Percentiles rank a stretch among this genome's conserved stretches.
Evolutionary conservation across 2,888 invertebrate species (phyloP).

Genomic region (Cephus rjabovi): DNA sequence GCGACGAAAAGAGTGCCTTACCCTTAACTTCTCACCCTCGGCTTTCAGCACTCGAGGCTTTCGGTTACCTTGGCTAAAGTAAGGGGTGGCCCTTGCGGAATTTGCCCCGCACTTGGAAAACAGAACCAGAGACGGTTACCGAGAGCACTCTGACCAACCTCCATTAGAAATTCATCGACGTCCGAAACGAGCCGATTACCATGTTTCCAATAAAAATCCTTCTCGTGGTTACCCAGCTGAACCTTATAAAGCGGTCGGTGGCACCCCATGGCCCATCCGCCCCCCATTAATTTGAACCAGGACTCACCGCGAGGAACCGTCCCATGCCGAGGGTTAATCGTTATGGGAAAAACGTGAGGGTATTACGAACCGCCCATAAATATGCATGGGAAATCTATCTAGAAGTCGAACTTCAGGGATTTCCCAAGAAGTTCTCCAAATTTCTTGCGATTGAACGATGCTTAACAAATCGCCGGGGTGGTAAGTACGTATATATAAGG

Average conservation of each 20-base stretch:
- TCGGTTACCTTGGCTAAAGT: neutral
- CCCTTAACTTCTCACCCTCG: neutral
- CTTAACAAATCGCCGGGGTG: neutral
- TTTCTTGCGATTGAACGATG: neutral
- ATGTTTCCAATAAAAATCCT: constrained; percentile 30
- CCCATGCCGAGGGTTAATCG: constrained; percentile 38
- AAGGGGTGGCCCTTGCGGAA: neutral
- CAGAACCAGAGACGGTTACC: neutral
- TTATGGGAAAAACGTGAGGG: constrained; percentile 34
- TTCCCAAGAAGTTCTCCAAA: neutral
- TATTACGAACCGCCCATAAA: constrained; percentile 32
- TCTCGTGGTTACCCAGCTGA: neutral
- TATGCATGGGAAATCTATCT: constrained; percentile 31
- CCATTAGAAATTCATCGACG: constrained; percentile 37
- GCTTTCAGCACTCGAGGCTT: neutral
- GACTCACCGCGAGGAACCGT: neutral
- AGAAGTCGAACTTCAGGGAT: neutral
- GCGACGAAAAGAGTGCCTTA: neutral
- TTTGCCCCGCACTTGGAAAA: neutral
- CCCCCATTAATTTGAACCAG: constrained; percentile 39
- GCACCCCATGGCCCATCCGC: constrained; percentile 10
- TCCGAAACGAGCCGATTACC: constrained; percentile 40
- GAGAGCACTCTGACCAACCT: neutral
- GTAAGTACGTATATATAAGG: neutral
- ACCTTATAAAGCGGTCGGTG: constrained; percentile 22